Conservation (phyloP, 2,113 vertebrate species). For the Misgurnus mizolepis region DNA sequence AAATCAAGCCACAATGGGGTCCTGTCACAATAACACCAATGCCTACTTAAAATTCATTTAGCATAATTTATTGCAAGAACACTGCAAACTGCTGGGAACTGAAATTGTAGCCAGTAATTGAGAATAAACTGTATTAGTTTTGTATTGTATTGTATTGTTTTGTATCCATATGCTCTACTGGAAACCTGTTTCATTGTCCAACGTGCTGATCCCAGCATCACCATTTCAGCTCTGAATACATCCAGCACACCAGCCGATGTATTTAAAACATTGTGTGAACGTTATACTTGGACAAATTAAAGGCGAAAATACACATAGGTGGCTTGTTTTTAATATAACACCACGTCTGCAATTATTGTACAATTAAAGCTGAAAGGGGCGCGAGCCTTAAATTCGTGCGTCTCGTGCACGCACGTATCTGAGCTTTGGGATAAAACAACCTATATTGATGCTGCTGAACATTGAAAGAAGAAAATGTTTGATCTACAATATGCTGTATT, state of each 20-base stretch:
- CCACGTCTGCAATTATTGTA: not conserved
- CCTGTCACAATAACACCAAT: constrained; percentile 17
- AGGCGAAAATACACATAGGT: not conserved
- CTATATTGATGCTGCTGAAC: not conserved
- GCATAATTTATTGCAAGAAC: constrained; percentile 18
- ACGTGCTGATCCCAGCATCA: constrained; percentile 42
- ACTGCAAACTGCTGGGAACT: not conserved
- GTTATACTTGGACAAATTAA: not conserved
- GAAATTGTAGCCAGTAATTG: not conserved
- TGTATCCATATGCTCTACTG: constrained; percentile 20
- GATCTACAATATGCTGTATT: not conserved
- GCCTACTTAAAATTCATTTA: constrained; percentile 31
- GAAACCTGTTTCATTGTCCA: constrained; percentile 48
- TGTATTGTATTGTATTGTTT: not conserved
- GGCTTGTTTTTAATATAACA: not conserved
- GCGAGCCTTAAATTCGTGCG: constrained; percentile 11
- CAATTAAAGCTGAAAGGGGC: not conserved
- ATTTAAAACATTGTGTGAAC: not conserved
- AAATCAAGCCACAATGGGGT: constrained; percentile 10
- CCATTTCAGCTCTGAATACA: not conserved
- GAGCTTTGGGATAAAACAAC: not conserved
- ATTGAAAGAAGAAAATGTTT: not conserved
- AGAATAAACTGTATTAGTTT: constrained; percentile 13
- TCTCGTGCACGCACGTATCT: not conserved
- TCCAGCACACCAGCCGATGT: not conserved